Base-by-base conservation (phyloP, 2,113 vertebrate genomes). In the Pseudonaja textilis region DNA sequence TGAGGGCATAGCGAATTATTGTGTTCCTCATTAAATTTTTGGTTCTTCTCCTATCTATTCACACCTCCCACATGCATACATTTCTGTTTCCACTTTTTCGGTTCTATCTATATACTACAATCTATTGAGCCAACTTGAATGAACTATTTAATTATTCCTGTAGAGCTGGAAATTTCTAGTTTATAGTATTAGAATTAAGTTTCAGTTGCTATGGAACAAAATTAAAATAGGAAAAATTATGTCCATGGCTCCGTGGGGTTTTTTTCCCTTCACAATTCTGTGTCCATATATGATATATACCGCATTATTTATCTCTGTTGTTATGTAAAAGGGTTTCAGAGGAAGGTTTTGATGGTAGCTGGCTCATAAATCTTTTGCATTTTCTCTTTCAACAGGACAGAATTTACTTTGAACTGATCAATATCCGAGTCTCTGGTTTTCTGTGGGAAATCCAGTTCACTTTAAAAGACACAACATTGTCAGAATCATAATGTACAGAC, bases 361-460 rank as follows among this genome's bases (percentile, higher is more conserved):
- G 18, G 11, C 86, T 89, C 50, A 91, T 93, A 92, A 90, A 69
- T 95, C 85, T 94, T 95, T 50, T 45, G 89, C 74, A 9, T 11
- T 89, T 94, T 39, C 74, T 55, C 11, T 93, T 94, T 95, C 9
- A 50, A 56, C 93, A 92, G 91, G 69, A 23, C 91, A 90, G 3
- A 86, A 94, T 92, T 87, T 92, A 93, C 52, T 86, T 88, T 0
- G 0, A 91, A 26, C 8, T 91, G 92, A 95, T 95, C 93, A 69
- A 42, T 94, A 95, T 45, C 12, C n/a, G n/a, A n/a, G 42, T 42
- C 91, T 39, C 64, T 61, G 85, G 59, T 86, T 94, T 95, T 96
- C 64, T 94, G n/a, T 89, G 59, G 39, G 18, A 92, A 45, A 55
- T 95, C 94, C 54, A 57, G 59, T 56, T 64, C 10, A 90, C 47